phyloP scores from a whole-genome alignment of 2,113 vertebrate species.

The Athene cunicularia region DNA sequence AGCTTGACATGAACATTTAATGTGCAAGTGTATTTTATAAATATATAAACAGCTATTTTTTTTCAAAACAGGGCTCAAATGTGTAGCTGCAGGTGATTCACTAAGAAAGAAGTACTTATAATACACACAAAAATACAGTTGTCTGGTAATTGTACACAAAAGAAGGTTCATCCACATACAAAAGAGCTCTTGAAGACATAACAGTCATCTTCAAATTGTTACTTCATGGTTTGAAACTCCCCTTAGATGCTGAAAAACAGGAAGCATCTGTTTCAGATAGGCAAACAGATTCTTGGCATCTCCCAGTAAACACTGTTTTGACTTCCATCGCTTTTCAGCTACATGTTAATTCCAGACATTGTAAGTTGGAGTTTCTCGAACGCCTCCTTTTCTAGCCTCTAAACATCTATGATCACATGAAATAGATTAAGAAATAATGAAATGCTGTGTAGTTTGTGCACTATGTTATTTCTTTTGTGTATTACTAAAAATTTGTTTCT shows the following conservation, averaged over 20 bases:
- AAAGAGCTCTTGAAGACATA: not conserved
- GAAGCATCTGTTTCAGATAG: not conserved
- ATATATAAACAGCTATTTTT: not conserved
- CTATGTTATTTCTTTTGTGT: not conserved
- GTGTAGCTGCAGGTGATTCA: not conserved
- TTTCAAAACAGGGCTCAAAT: not conserved
- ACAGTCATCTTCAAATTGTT: not conserved
- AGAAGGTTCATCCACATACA: not conserved
- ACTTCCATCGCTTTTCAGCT: not conserved
- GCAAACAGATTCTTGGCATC: not conserved
- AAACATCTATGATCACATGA: not conserved
- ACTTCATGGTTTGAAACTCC: not conserved
- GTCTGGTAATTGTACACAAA: not conserved
- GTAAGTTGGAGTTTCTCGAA: not conserved
- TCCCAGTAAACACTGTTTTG: not conserved
- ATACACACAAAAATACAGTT: not conserved
- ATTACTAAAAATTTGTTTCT: not conserved
- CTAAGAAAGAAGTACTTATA: not conserved
- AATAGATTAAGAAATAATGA: not conserved
- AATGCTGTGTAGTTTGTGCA: not conserved
- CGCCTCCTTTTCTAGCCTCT: not conserved
- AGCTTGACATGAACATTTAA: not conserved
- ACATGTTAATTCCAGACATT: not conserved
- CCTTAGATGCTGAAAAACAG: not conserved
- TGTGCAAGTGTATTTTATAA: not conserved